These are phyloP conservation scores for Apodemia mormo DNA, from an alignment of 2,888 invertebrate genomes.

Conservation along the genomic window DNA sequence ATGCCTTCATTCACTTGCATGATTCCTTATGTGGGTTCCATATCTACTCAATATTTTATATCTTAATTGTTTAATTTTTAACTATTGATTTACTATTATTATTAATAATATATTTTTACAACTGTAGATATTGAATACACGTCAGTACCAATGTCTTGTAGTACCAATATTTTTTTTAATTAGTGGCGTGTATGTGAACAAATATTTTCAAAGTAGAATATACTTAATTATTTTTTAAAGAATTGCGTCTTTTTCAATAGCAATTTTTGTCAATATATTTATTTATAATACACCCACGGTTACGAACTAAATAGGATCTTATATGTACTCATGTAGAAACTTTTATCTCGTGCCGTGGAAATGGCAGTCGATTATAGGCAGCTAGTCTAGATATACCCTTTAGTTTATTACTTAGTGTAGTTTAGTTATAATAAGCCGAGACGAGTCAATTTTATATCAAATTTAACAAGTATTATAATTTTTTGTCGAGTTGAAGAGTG, in stretches of 20 bases:
- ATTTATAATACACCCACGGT: background rate
- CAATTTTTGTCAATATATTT: background rate
- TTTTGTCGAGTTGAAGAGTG: background rate
- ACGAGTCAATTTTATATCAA: background rate
- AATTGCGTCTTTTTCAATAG: background rate
- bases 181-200: conserved; percentile 2
- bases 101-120: no score
- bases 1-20: conserved; percentile 36
- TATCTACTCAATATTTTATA: conserved; percentile 23
- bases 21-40: conserved; percentile 29
- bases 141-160: background rate
- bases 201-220: background rate
- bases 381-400: conserved; percentile 1
- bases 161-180: background rate
- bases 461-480: background rate
- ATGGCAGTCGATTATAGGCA: conserved; percentile 7
- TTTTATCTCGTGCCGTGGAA: background rate
- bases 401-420: conserved; percentile 10
- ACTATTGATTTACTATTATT: no score
- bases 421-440: conserved; percentile 2
- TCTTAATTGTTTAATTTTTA: no score
- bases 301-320: background rate
- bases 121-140: conserved; percentile 22
- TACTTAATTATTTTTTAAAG: background rate
- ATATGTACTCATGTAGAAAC: background rate